Base-by-base conservation (phyloP, 1,140 invertebrate species). In the Drosophila sucinea region DNA sequence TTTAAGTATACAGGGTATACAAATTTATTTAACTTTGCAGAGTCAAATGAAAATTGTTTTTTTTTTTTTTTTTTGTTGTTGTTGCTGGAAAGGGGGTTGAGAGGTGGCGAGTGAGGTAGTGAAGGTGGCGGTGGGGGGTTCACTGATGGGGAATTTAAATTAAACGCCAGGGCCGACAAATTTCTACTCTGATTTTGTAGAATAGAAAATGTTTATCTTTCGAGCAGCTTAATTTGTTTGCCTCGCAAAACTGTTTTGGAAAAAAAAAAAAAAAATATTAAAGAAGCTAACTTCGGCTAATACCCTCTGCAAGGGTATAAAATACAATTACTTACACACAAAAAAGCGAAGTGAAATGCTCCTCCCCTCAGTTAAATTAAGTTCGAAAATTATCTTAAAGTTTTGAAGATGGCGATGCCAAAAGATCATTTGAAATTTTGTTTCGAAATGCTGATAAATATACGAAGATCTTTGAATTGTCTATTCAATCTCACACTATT, bases 11-110 rank as follows among this genome's bases (percentile, higher is more conserved):
- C 44, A 51, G 44, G 44, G 23, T 51, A 51, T 27, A 51, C 44
- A 84, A 84, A 87, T 87, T 87, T 87, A 87, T 87, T 87, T 87
- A 84, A 89, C 85, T 87, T 81, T 87, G 68, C 84, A 65, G 60
- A 74, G 80, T 25, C 80, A 87, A 89, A 89, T 87, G 81, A 85
- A 85, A 85, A 89, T 87, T 71, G 25, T 23, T 51, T 51, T 51
- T 51, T 51, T 51, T 6, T 27, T 51, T 23, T 51, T 51, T 51
- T 51, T 51, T 51, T 6, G 10, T 51, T 10, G 35, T 3, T 11
- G 35, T 8, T 38, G 33, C 6, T 7, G 10, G 33, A 35, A 35
- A 35, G 33, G 35, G 35, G 35, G 35, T 17, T 17, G 17, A 17
- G 4, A 10, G 11, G 3, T 38, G 35, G 1, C 4, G 30, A 2